Evolutionary conservation across 2,113 vertebrate genomes (phyloP), one percentile per base, ranked within the genome.

Genomic region (Microtus pennsylvanicus): DNA sequence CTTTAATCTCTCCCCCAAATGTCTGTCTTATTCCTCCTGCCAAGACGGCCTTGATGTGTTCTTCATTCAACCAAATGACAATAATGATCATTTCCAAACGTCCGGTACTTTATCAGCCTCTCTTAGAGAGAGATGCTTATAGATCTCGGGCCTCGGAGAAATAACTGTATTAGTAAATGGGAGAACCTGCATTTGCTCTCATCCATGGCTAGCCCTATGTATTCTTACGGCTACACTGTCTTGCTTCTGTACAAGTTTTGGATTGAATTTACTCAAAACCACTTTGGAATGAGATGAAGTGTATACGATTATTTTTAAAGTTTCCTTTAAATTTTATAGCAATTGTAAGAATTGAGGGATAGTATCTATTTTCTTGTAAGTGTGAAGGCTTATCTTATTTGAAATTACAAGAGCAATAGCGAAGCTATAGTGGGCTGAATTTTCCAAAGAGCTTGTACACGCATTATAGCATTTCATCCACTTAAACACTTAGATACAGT

Each of bases 401-500:
- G 78, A 97, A 96, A 91, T 93, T 76, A 90, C 70, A 95, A 82
- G 93, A 90, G 61, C n/a, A 47, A 77, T 17, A 75, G 35, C 19
- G 85, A 87, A 72, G 91, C 61, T n/a, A n/a, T 1, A 78, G 38
- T 75, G 89, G 70, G 92, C 96, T 78, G 69, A 63, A 74, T 89
- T 90, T 96, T 55, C 67, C 69, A 86, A 75, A 94, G 94, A 81
- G 33, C 52, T 87, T 85, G 14, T 45, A 78, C 12, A 65, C 24
- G 38, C 38, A 65, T 83, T 93, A 69, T 83, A 74, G n/a, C 47
- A 82, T 52, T 77, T 85, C 45, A 78, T 94, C 86, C 74, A 89
- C 50, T 89, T 92, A 95, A 63, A 90, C 85, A 82, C 86, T 97
- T 94, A 86, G 65, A 80, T 70, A 93, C 12, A 93, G 72, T 96